Percentiles rank a stretch among this genome's conserved stretches.
Conservation (phyloP, 2,888 invertebrate species). For the Schrankia costaestrigalis region DNA sequence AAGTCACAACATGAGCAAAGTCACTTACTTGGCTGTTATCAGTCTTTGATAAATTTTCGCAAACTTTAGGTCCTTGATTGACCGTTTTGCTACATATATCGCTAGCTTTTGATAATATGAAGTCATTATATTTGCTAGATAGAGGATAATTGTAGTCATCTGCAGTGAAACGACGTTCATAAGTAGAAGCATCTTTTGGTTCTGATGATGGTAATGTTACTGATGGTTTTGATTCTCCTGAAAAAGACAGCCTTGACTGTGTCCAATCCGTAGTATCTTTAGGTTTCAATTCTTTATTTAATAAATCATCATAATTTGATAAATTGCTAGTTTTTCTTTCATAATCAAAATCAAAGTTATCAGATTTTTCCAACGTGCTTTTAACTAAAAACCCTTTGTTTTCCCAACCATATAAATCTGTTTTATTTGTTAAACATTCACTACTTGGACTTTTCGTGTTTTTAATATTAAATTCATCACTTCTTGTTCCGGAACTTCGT, state of each 20-base stretch:
- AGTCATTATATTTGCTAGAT: conserved; percentile 69
- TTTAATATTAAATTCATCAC: conserved; percentile 45
- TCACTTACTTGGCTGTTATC: conserved; percentile 77
- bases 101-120: conserved; percentile 63
- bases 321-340: conserved; percentile 43
- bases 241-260: conserved; percentile 50
- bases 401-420: conserved; percentile 76
- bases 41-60: conserved; percentile 67
- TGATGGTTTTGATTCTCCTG: conserved; percentile 62
- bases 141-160: conserved; percentile 63
- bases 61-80: conserved; percentile 62
- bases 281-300: conserved; percentile 40
- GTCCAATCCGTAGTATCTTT: conserved; percentile 49
- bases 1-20: conserved; percentile 73
- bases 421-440: conserved; percentile 69
- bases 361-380: conserved; percentile 42
- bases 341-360: conserved; percentile 42
- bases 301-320: conserved; percentile 35
- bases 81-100: conserved; percentile 66
- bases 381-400: conserved; percentile 73
- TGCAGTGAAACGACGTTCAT: conserved; percentile 53
- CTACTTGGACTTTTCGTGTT: conserved; percentile 62
- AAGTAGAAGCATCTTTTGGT: conserved; percentile 54
- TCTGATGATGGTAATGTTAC: conserved; percentile 60
- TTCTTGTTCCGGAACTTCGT: conserved; percentile 41